Conservation (phyloP, 2,113 vertebrate species). For the Brachirus orientalis region DNA sequence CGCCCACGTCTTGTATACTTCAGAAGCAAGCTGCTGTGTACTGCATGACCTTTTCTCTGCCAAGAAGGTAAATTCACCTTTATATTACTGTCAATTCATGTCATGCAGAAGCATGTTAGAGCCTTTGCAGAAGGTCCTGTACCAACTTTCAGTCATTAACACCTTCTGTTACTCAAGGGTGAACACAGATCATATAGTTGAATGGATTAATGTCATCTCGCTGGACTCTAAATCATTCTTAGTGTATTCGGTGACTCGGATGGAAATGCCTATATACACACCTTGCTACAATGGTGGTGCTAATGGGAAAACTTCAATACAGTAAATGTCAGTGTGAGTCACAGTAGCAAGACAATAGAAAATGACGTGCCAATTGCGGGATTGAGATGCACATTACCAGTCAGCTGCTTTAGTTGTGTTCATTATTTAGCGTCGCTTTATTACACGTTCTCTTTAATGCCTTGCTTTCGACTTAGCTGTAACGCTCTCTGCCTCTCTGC, state of each 20-base stretch:
- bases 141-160: constrained; percentile 5
- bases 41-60: neutral
- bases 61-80: neutral
- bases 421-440: constrained; percentile 36
- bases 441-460: constrained; percentile 1
- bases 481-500: constrained; percentile 5
- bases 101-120: neutral
- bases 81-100: neutral
- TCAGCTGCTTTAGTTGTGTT: constrained; percentile 13
- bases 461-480: no score
- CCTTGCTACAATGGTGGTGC: neutral
- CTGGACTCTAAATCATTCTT: neutral
- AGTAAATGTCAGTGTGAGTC: constrained; percentile 24
- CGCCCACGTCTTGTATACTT: neutral
- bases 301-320: constrained; percentile 6
- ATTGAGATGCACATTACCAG: constrained; percentile 43
- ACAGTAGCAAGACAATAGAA: no score
- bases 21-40: neutral
- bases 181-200: neutral
- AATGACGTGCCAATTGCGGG: constrained; percentile 28
- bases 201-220: neutral
- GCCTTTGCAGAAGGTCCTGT: neutral
- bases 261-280: constrained; percentile 8
- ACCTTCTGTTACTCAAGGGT: neutral
- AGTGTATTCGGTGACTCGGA: constrained; percentile 6